Evolutionary conservation across 2,797 vertebrate species (phyloP), one percentile per base, ranked within the genome.

Genomic region (Apodemus agrarius): DNA sequence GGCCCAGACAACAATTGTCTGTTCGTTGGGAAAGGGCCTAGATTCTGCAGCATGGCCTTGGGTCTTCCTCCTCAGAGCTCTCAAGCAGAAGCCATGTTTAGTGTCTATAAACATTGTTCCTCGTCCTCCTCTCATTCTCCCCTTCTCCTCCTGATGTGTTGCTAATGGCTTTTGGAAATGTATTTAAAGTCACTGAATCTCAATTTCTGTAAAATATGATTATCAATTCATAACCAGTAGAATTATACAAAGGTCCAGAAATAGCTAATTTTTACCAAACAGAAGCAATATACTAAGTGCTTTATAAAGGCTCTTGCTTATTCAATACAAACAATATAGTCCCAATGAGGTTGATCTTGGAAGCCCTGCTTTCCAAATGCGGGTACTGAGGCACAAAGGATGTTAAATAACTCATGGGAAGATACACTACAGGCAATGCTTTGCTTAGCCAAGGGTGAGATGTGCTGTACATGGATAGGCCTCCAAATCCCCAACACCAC

Each of bases 151-250:
- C 46, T 54, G 17, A 1, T 67, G n/a, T 4, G 16, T 26, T 87
- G 80, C 26, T 79, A 87, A 52, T 13, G 61, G 92, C 54, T 61
- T 34, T 65, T 75, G 22, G 34, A 88, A 90, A 95, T 78, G 17
- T 31, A 88, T 76, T 84, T 85, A 85, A 95, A 67, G 10, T 90
- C 84, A 49, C 17, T 80, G 86, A 83, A 43, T 72, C 57, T 67
- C 54, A 67, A 16, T 74, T 81, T 85, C 67, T 88, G 31, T 63
- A 89, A 46, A 78, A n/a, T 21, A 26, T 0, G 21, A 94, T 63
- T 4, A 80, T 11, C 21, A 89, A 90, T 90, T 89, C 61, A 67
- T 29, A n/a, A n/a, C 87, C 74, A 65, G 52, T 29, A 84, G 16
- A 16, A 80, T 14, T 74, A 29, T 31, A 74, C 31, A 54, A 86